phyloP scores from a whole-genome alignment of 2,797 vertebrate species.

The Menidia menidia region DNA sequence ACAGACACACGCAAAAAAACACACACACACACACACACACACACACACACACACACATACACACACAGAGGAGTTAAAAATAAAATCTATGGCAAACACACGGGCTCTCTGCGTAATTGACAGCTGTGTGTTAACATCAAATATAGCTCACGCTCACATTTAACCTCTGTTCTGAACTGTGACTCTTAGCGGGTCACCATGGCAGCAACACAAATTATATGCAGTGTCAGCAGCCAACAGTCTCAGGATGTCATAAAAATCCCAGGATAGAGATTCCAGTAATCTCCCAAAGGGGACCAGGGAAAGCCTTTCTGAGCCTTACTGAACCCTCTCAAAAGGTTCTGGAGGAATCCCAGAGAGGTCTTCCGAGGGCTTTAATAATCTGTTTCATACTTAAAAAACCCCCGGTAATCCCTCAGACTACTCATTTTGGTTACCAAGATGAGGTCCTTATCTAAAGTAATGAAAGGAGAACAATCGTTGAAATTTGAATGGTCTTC shows the following conservation, averaged over 20 bases:
- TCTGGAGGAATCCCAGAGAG: not conserved
- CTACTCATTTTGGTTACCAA: not conserved
- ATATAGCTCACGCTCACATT: not conserved
- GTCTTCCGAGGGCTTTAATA: not conserved
- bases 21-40: not conserved
- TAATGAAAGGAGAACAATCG: not conserved
- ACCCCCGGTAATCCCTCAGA: not conserved
- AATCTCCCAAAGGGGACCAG: not conserved
- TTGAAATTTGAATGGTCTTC: not conserved
- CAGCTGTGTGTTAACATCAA: not conserved
- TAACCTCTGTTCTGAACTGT: not conserved
- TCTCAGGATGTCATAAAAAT: not conserved
- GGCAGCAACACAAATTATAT: not conserved
- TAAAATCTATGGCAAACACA: not conserved
- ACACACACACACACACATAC: conserved; percentile 22
- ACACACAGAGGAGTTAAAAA: conserved; percentile 16
- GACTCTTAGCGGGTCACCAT: not conserved
- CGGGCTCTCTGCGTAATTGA: conserved; percentile 5
- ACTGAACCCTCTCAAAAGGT: not conserved
- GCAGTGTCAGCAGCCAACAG: not conserved
- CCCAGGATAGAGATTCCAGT: not conserved
- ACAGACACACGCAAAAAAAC: not conserved
- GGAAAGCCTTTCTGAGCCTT: not conserved
- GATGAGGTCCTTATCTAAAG: not conserved
- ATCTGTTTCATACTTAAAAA: not conserved